Conservation (phyloP, 2,797 vertebrate species). For the Rhabdomys pumilio region DNA sequence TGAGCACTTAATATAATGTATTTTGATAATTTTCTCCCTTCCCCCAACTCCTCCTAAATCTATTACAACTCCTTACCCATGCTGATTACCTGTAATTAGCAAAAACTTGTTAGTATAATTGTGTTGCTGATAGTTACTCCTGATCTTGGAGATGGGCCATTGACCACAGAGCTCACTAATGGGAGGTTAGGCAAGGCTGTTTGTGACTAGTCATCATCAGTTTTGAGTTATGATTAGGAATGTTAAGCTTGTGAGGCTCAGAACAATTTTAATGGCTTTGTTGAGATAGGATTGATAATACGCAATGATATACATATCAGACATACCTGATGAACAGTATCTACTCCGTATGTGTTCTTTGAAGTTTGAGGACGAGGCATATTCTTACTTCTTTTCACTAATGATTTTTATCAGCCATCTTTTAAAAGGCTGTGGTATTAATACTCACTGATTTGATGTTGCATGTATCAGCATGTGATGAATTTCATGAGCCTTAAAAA, state of each 20-base stretch:
- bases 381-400: conserved; percentile 53
- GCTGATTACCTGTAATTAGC: background rate
- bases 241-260: background rate
- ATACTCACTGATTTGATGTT: conserved; percentile 52
- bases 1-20: background rate
- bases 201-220: background rate
- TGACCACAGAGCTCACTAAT: background rate
- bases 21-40: background rate
- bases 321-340: background rate
- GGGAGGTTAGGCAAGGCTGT: background rate
- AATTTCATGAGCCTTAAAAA: conserved; percentile 65
- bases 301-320: background rate
- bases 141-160: background rate
- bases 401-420: conserved; percentile 4
- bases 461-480: conserved; percentile 2
- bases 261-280: conserved; percentile 50
- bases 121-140: background rate
- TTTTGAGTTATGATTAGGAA: conserved; percentile 22
- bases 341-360: background rate
- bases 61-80: background rate
- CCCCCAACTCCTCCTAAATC: background rate
- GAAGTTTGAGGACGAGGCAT: conserved; percentile 53
- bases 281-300: background rate
- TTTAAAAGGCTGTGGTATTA: conserved; percentile 3
- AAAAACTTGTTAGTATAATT: background rate